Evolutionary conservation across 2,797 vertebrate species (phyloP), one percentile per base, ranked within the genome.

Genomic region (Sebastes vulpes): DNA sequence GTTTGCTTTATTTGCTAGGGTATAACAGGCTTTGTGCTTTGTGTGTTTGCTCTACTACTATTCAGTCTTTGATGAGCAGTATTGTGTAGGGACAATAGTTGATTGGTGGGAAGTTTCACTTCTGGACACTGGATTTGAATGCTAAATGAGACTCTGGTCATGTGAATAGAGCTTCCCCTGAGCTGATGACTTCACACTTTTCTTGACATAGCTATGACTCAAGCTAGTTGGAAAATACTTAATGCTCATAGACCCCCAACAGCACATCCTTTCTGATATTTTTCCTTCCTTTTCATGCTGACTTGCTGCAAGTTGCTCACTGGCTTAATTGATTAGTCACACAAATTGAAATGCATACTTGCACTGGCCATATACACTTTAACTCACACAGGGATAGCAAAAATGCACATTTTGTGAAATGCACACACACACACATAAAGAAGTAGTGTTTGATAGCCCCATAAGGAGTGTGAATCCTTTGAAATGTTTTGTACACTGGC

Each of bases 171-270:
- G 59, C 56, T 79, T 86, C 31, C 52, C 26, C 60, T 63, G 20
- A 75, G 75, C 28, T 77, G 75, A 86, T 75, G 58, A 86, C 54
- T 82, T 84, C 21, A 72, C 65, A 75, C 28, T 88, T 86, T 86
- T 78, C 21, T 79, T 67, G 38, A 77, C 71, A 86, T 29, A 53
- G 63, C 66, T 73, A 20, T 84, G 78, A 86, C 46, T 92, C 52
- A 83, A 69, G 72, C 57, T 75, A 58, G 38, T 60, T 69, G 65
- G 72, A 42, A 88, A 90, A 79, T 65, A 70, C 25, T n/a, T 72
- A 20, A 38, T 58, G 46, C 21, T 50, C 42, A 57, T 58, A 32
- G 21, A 53, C 38, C 14, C 63, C 18, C 48, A 67, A 60, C 35
- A 61, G 54, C 65, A 63, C 48, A 75, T 48, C 9, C 38, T 70